These are phyloP conservation scores for Dromas ardeola DNA, from an alignment of 2,113 vertebrate genomes.

Conservation along the genomic window DNA sequence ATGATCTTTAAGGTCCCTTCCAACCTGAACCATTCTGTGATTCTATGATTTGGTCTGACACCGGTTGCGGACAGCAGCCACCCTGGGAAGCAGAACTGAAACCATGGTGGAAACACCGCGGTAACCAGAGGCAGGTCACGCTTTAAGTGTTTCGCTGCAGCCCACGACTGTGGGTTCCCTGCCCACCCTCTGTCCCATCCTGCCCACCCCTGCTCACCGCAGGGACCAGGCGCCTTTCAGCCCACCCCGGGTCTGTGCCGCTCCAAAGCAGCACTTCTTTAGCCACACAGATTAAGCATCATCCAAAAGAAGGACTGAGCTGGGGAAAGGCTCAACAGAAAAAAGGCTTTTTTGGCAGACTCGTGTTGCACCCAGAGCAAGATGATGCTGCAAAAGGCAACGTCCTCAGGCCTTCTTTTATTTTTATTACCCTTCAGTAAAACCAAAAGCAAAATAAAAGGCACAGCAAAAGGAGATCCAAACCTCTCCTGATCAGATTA, in stretches of 20 bases:
- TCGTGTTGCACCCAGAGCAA: not conserved
- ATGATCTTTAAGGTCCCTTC: no score
- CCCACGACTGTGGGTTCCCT: rapidly evolving
- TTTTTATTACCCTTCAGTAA: not conserved
- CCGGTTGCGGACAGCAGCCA: not conserved
- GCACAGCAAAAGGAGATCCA: not conserved
- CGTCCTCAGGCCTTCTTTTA: rapidly evolving
- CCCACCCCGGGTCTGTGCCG: not conserved
- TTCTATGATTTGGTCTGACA: not conserved
- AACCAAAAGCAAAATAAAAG: not conserved
- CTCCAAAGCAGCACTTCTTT: not conserved
- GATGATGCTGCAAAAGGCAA: not conserved
- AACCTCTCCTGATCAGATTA: not conserved
- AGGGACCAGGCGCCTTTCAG: not conserved
- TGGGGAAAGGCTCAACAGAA: not conserved
- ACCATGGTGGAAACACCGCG: rapidly evolving
- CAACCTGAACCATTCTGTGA: no score
- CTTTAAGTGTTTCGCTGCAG: rapidly evolving
- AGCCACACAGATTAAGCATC: not conserved
- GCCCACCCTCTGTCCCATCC: not conserved
- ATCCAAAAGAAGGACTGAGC: rapidly evolving
- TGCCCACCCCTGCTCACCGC: not conserved
- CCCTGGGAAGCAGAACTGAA: not conserved
- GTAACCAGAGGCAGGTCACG: rapidly evolving
- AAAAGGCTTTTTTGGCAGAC: not conserved